phyloP scores from a whole-genome alignment of 2,797 vertebrate genomes.

The Sylvia borin region DNA sequence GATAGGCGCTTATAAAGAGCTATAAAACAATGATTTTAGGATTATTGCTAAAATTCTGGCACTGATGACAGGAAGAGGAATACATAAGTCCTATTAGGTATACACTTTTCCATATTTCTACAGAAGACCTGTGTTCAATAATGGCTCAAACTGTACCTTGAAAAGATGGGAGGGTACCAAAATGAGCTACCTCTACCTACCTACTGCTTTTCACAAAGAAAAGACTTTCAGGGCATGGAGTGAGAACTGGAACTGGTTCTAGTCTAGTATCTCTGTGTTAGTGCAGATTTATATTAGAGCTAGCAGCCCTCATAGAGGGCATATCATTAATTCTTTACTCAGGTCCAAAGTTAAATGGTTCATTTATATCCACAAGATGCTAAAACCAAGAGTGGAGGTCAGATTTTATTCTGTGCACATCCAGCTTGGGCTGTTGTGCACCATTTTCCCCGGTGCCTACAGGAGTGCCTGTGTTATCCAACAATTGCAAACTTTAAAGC shows the following conservation, averaged over 20 bases:
- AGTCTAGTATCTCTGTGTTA: background rate
- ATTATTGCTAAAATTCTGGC: background rate
- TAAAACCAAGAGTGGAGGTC: background rate
- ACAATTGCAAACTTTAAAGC: background rate
- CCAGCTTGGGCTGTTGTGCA: background rate
- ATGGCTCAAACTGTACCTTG: background rate
- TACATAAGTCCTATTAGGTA: background rate
- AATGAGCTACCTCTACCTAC: background rate
- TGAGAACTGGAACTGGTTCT: background rate
- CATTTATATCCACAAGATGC: background rate
- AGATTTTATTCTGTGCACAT: background rate
- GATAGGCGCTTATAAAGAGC: background rate
- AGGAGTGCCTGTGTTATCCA: background rate
- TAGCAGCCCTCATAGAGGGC: background rate
- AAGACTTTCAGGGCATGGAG: background rate
- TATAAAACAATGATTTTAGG: background rate
- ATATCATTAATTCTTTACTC: background rate
- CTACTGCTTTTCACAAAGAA: background rate
- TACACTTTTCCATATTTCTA: background rate
- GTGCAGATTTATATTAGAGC: background rate
- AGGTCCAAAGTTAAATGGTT: background rate
- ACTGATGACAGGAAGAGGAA: background rate
- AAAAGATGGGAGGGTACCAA: background rate
- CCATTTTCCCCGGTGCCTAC: background rate
- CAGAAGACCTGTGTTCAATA: background rate